A percentile compares a stretch with the other conserved stretches of the same genome.
Evolutionary conservation across 2,113 vertebrate genomes (phyloP).

Genomic region (Dermatemys mawii): DNA sequence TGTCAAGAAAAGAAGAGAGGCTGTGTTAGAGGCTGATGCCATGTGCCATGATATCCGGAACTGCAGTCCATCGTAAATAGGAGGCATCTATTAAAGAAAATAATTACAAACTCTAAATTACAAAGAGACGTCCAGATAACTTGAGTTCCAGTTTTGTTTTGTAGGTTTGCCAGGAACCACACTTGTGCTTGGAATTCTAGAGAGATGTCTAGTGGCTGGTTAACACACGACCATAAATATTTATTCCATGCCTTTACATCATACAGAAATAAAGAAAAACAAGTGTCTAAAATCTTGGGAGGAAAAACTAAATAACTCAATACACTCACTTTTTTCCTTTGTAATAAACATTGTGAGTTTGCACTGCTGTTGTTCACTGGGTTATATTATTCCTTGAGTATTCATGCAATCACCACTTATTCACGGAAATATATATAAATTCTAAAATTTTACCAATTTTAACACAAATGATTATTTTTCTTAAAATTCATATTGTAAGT

Average conservation of each 20-base stretch:
- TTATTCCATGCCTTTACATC: neutral
- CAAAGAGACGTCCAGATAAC: neutral
- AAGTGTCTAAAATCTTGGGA: neutral
- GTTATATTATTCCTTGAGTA: neutral
- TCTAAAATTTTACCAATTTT: neutral
- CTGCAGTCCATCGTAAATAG: neutral
- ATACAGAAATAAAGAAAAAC: neutral
- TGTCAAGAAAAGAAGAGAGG: neutral
- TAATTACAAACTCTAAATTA: neutral
- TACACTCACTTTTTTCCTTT: fast-evolving
- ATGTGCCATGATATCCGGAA: neutral
- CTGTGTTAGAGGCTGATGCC: too few relatives aligned
- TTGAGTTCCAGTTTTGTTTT: neutral
- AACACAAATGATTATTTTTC: conserved; percentile 25
- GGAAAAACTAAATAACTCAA: neutral
- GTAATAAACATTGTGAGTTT: neutral
- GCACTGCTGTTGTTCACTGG: neutral
- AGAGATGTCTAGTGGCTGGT: neutral
- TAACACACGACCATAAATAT: neutral
- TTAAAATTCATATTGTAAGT: conserved; percentile 37
- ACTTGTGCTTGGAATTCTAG: neutral
- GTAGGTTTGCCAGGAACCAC: conserved; percentile 26
- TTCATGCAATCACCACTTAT: neutral
- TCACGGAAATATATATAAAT: conserved; percentile 34
- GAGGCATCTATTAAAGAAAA: neutral